These are phyloP conservation scores for Cyclophora punctaria DNA, from an alignment of 2,888 invertebrate genomes.

Conservation along the genomic window DNA sequence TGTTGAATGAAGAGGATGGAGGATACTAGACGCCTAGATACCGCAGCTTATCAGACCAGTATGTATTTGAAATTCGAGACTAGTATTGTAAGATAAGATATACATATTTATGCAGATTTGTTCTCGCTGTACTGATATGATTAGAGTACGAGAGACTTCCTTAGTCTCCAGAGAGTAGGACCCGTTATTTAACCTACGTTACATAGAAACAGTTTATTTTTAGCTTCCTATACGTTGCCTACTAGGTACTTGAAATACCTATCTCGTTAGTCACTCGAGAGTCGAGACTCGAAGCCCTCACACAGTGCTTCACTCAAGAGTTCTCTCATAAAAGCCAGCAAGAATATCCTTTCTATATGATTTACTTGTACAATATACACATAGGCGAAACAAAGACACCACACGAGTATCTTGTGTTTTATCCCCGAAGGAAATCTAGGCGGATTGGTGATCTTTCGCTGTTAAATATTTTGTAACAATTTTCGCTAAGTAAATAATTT, in stretches of 20 bases:
- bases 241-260: conserved; percentile 11
- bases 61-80: too few relatives aligned
- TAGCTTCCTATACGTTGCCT: too few relatives aligned
- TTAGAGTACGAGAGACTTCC: too few relatives aligned
- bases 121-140: too few relatives aligned
- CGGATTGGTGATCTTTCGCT: conserved; percentile 15
- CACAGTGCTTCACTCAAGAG: conserved; percentile 44
- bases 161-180: too few relatives aligned
- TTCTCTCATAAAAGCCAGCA: conserved; percentile 49
- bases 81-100: too few relatives aligned
- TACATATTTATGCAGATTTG: too few relatives aligned
- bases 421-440: conserved; percentile 29
- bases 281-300: conserved; percentile 41
- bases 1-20: too few relatives aligned
- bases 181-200: too few relatives aligned
- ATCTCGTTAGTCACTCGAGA: conserved; percentile 30
- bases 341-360: conserved; percentile 42
- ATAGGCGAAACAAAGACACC: conserved; percentile 23
- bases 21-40: too few relatives aligned
- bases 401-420: conserved; percentile 28
- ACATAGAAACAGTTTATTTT: too few relatives aligned
- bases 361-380: conserved; percentile 23
- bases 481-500: not conserved
- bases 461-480: conserved; percentile 18
- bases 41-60: too few relatives aligned